These are phyloP conservation scores for Drosophila paracracens DNA, from an alignment of 2,888 invertebrate species.

Conservation along the genomic window DNA sequence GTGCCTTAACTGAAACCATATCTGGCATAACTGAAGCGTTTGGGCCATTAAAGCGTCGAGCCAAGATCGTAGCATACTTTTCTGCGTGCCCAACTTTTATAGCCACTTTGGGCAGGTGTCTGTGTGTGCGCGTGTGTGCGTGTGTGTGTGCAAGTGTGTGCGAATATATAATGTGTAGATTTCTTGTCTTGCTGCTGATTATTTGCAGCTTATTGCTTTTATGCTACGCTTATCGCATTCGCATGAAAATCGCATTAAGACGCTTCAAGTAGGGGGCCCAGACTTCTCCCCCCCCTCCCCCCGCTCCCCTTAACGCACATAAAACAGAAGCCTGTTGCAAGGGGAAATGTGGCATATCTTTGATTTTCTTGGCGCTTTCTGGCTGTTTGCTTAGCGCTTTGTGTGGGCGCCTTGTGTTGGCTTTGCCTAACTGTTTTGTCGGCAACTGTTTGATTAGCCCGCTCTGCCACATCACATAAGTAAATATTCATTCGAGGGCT, in stretches of 20 bases:
- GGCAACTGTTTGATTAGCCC: slow-evolving; percentile 67
- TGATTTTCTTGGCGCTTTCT: slow-evolving; percentile 30
- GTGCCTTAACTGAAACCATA: slow-evolving; percentile 6
- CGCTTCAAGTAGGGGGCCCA: neutral
- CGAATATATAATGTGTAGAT: slow-evolving; percentile 27
- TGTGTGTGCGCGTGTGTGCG: neutral
- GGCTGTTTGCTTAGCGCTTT: slow-evolving; percentile 49
- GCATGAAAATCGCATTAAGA: slow-evolving; percentile 74
- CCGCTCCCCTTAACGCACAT: slow-evolving; percentile 5
- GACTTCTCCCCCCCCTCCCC: slow-evolving; percentile 1
- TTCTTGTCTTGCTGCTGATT: slow-evolving; percentile 66
- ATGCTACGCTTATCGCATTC: slow-evolving; percentile 76
- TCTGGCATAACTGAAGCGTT: slow-evolving; percentile 27
- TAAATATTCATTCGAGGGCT: slow-evolving; percentile 39
- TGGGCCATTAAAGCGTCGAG: slow-evolving; percentile 34
- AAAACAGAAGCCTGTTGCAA: slow-evolving; percentile 13
- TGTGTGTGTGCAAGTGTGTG: slow-evolving; percentile 14
- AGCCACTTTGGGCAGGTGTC: slow-evolving; percentile 51
- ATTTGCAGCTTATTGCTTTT: slow-evolving; percentile 76
- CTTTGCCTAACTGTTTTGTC: slow-evolving; percentile 52
- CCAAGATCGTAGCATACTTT: slow-evolving; percentile 49
- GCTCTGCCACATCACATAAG: slow-evolving; percentile 45
- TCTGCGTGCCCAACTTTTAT: slow-evolving; percentile 49
- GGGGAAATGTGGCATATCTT: slow-evolving; percentile 29
- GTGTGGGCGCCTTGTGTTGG: slow-evolving; percentile 41